phyloP scores from a whole-genome alignment of 1,140 invertebrate genomes.

The Thereuonema tuberculata region DNA sequence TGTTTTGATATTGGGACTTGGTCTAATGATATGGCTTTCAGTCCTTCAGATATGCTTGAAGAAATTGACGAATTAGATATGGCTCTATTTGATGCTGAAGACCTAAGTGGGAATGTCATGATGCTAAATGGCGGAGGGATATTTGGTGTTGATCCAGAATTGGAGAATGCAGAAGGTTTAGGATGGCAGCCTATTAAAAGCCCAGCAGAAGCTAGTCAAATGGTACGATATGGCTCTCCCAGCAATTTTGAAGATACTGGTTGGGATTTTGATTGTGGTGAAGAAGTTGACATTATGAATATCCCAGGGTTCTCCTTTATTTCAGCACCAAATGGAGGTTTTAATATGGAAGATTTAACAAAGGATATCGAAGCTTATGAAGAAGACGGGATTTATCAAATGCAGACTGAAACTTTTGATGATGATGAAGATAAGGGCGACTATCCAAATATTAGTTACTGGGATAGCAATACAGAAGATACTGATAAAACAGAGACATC shows the following conservation, averaged over 20 bases:
- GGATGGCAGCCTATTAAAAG: background rate
- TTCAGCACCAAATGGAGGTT: slow-evolving; percentile 15
- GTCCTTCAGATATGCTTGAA: slow-evolving; percentile 16
- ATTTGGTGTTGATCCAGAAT: slow-evolving; percentile 8
- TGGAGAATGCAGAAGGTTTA: background rate
- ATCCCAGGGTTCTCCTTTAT: slow-evolving; percentile 21
- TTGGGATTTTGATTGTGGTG: slow-evolving; percentile 20
- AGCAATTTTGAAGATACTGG: slow-evolving; percentile 20
- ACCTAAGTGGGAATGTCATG: background rate
- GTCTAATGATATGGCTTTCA: slow-evolving; percentile 69
- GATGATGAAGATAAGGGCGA: slow-evolving; percentile 13
- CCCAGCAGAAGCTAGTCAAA: background rate
- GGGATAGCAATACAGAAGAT: background rate
- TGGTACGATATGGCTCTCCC: slow-evolving; percentile 18
- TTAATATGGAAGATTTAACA: slow-evolving; percentile 26
- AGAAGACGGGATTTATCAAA: slow-evolving; percentile 11
- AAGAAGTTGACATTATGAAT: slow-evolving; percentile 13
- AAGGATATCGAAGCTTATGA: slow-evolving; percentile 26
- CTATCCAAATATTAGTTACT: slow-evolving; percentile 1
- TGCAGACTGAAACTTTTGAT: slow-evolving; percentile 5
- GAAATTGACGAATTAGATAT: slow-evolving; percentile 16
- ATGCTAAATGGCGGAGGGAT: background rate
- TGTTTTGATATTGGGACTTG: slow-evolving; percentile 65
- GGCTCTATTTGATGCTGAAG: slow-evolving; percentile 20
- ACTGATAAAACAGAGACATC: background rate